A percentile compares a stretch with the other conserved stretches of the same genome.
Conservation (phyloP, 2,797 vertebrate genomes). For the Holocentrus rufus region DNA sequence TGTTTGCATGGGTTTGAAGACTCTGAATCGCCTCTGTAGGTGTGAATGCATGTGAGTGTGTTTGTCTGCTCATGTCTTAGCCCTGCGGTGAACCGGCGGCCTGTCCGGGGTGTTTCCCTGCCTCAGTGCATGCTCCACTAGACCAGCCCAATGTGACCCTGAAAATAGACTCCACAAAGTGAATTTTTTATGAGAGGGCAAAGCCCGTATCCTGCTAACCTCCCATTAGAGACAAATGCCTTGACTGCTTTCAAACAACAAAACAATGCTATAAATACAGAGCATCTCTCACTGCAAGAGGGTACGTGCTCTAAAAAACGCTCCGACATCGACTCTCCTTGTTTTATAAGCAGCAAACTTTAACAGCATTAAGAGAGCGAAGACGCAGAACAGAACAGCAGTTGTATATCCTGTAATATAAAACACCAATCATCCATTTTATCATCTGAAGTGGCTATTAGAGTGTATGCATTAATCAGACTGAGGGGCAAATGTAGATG, state of each 20-base stretch:
- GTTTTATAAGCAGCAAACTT: slow-evolving; percentile 22
- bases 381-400: slow-evolving; percentile 36
- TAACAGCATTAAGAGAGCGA: slow-evolving; percentile 20
- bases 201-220: not conserved
- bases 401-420: slow-evolving; percentile 45
- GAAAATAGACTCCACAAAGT: not conserved
- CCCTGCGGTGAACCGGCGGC: too few species aligned
- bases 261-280: slow-evolving; percentile 8
- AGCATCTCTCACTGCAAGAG: not conserved
- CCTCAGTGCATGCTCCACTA: too few species aligned
- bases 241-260: slow-evolving; percentile 27
- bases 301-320: not conserved
- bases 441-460: slow-evolving; percentile 77
- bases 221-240: slow-evolving; percentile 26
- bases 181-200: not conserved
- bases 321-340: not conserved
- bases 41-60: too few species aligned
- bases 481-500: slow-evolving; percentile 67
- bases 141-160: too few species aligned
- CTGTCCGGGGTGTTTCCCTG: too few species aligned
- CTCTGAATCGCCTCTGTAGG: too few species aligned
- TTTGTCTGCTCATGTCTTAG: too few species aligned
- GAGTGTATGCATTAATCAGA: slow-evolving; percentile 74
- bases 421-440: slow-evolving; percentile 78
- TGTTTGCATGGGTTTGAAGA: too few species aligned